Percentiles rank a stretch among this genome's conserved stretches.
Conservation (phyloP, 2,888 invertebrate species). For the Epirrita christyi region DNA sequence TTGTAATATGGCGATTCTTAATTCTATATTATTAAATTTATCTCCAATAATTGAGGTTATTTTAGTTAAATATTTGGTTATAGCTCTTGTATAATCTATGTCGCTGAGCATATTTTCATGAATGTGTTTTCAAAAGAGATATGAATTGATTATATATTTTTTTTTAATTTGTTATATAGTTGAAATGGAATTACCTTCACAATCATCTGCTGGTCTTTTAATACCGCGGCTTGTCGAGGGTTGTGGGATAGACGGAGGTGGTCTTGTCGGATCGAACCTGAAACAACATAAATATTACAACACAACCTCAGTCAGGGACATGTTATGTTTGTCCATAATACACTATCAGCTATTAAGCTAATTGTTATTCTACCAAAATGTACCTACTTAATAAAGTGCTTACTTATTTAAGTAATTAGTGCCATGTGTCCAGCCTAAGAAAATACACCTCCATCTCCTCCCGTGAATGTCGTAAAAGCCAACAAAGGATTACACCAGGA, state of each 20-base stretch:
- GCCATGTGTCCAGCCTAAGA: too few species aligned
- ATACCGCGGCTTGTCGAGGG: not conserved
- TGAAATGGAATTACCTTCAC: slow-evolving; percentile 23
- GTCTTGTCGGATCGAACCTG: slow-evolving; percentile 65
- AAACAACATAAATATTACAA: slow-evolving; percentile 9
- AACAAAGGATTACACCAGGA: too few species aligned
- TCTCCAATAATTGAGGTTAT: slow-evolving; percentile 9
- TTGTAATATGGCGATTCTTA: slow-evolving; percentile 26
- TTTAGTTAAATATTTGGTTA: slow-evolving; percentile 6
- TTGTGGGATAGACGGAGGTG: slow-evolving; percentile 60
- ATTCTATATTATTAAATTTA: slow-evolving; percentile 10
- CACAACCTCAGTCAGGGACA: not conserved
- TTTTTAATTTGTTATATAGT: not conserved
- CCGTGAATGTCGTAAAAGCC: too few species aligned
- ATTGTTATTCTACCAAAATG: too few species aligned
- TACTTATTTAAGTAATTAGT: too few species aligned
- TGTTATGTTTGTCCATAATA: too few species aligned
- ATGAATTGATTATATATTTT: slow-evolving; percentile 1
- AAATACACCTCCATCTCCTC: too few species aligned
- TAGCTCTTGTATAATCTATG: slow-evolving; percentile 35
- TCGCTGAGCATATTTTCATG: slow-evolving; percentile 51
- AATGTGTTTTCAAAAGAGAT: slow-evolving; percentile 2
- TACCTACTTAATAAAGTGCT: too few species aligned
- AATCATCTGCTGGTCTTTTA: slow-evolving; percentile 13
- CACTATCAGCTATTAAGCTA: too few species aligned